A percentile compares a stretch with the other conserved stretches of the same genome.
Conservation (phyloP, 2,797 vertebrate genomes). For the Eupleurogrammus muticus region DNA sequence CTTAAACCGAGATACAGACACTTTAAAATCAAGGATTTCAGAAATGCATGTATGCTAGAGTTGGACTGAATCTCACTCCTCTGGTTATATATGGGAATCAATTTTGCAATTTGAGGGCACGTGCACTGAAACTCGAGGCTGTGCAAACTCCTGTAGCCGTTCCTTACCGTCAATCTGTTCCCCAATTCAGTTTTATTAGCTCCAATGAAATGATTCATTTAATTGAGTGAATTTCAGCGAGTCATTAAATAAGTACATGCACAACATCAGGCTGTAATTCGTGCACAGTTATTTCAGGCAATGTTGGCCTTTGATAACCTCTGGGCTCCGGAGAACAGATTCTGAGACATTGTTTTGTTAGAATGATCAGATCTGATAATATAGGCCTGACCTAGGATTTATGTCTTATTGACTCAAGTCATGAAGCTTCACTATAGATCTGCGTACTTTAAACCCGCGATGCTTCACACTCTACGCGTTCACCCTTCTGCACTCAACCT, state of each 20-base stretch:
- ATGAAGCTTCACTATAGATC: conserved; percentile 26
- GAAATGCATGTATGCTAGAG: conserved; percentile 10
- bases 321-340: neutral
- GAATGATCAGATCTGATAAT: neutral
- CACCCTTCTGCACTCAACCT: conserved; percentile 62
- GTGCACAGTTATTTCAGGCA: neutral
- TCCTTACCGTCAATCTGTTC: neutral
- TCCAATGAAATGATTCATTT: conserved; percentile 1
- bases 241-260: conserved; percentile 4
- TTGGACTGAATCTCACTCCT: conserved; percentile 16
- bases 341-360: neutral
- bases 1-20: neutral
- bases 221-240: neutral
- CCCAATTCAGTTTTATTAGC: neutral
- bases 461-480: conserved; percentile 43
- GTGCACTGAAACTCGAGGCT: neutral
- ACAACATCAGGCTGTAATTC: neutral
- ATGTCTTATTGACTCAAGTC: conserved; percentile 8
- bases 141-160: neutral
- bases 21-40: conserved; percentile 1
- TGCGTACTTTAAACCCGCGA: conserved; percentile 37
- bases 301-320: neutral
- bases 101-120: conserved; percentile 6
- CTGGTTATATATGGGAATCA: neutral
- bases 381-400: neutral